phyloP scores from a whole-genome alignment of 2,888 invertebrate genomes.

The Orchesella flavescens region DNA sequence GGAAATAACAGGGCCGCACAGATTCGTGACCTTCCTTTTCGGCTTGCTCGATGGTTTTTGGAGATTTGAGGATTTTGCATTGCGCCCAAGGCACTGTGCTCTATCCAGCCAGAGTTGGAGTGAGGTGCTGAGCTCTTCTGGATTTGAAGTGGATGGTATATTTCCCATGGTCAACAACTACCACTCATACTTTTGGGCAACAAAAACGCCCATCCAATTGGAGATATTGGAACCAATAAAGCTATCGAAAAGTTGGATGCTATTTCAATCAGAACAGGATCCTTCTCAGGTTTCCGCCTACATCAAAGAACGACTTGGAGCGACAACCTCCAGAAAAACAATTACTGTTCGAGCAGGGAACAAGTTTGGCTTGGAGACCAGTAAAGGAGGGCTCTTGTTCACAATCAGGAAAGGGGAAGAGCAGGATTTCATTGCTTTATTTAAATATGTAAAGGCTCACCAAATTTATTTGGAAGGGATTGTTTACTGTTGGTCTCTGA shows the following conservation, averaged over 20 bases:
- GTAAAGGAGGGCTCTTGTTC: background rate
- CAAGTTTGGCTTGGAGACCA: too few species aligned
- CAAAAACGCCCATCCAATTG: too few species aligned
- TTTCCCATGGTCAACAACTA: too few species aligned
- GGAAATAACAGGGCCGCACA: background rate
- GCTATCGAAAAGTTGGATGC: background rate
- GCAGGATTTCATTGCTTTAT: background rate
- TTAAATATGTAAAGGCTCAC: background rate
- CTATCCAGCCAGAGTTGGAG: background rate
- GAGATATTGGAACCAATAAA: background rate
- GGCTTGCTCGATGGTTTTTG: slow-evolving; percentile 34
- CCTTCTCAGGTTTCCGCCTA: too few species aligned
- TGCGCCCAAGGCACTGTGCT: slow-evolving; percentile 4
- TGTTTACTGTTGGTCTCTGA: background rate
- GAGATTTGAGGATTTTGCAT: slow-evolving; percentile 22
- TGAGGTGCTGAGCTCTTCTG: background rate
- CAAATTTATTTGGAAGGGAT: background rate
- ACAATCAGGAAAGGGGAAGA: background rate
- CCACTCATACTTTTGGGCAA: too few species aligned
- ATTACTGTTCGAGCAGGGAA: too few species aligned
- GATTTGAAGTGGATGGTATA: too few species aligned
- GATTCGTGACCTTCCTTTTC: background rate
- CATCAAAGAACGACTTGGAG: too few species aligned
- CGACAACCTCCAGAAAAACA: too few species aligned
- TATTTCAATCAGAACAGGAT: background rate